Evolutionary conservation across 2,888 invertebrate species (phyloP).

Genomic region (Steinernema carpocapsae): DNA sequence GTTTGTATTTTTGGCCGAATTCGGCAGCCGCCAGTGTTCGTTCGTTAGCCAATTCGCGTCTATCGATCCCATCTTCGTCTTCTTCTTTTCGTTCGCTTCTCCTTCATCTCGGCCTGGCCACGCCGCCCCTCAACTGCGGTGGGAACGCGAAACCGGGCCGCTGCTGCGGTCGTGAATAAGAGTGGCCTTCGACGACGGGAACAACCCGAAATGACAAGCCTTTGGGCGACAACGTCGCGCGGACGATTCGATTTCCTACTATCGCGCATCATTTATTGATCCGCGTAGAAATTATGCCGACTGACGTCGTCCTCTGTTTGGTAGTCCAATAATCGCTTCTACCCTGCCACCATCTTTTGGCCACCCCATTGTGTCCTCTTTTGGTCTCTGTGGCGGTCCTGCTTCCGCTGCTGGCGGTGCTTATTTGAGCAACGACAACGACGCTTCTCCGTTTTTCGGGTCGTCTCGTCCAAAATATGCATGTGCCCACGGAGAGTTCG

Average conservation of each 20-base stretch:
- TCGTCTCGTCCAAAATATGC: constrained; percentile 13
- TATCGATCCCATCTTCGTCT: constrained; percentile 6
- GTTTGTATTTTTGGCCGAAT: too few species aligned
- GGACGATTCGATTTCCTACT: constrained; percentile 33
- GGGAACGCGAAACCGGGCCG: neutral
- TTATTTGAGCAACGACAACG: constrained; percentile 26
- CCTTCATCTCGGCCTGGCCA: neutral
- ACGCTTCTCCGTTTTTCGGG: constrained; percentile 9
- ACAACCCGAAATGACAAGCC: constrained; percentile 26
- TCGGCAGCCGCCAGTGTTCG: constrained; percentile 4
- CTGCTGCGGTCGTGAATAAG: constrained; percentile 1
- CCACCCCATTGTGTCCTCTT: neutral
- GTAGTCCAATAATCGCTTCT: neutral
- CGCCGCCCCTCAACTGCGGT: neutral
- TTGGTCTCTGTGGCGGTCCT: neutral
- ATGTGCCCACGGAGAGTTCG: constrained; percentile 17
- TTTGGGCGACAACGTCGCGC: constrained; percentile 33
- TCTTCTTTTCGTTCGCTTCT: too few species aligned
- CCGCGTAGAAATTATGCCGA: constrained; percentile 29
- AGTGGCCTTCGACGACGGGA: constrained; percentile 34
- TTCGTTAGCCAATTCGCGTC: constrained; percentile 33
- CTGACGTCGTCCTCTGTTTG: constrained; percentile 18
- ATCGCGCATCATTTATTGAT: constrained; percentile 33
- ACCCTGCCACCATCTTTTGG: neutral
- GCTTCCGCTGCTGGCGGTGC: neutral